phyloP scores from a whole-genome alignment of 2,797 vertebrate species.

The Anolis apletophallus region DNA sequence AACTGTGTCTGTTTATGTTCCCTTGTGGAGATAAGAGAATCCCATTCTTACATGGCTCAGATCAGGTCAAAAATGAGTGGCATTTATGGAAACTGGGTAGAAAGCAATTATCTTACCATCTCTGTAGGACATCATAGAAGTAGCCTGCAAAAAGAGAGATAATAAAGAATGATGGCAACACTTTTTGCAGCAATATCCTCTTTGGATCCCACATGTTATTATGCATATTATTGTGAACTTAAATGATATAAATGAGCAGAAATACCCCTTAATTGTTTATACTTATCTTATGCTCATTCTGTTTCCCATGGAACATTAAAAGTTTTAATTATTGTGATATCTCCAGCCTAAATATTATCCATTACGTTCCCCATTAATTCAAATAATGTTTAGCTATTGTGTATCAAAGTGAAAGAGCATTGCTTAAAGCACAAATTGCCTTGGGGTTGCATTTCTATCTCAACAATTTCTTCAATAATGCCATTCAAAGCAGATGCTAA shows the following conservation, averaged over 20 bases:
- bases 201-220: background rate
- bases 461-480: too few relatives aligned
- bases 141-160: too few relatives aligned
- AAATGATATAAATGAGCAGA: background rate
- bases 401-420: background rate
- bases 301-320: background rate
- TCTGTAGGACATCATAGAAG: too few relatives aligned
- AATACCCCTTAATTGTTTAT: background rate
- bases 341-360: background rate
- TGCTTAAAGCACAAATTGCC: background rate
- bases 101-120: too few relatives aligned
- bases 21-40: too few relatives aligned
- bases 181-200: background rate
- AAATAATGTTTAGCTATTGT: background rate
- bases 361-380: background rate
- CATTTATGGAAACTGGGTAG: too few relatives aligned
- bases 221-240: background rate
- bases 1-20: too few relatives aligned
- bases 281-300: background rate
- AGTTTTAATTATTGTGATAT: background rate
- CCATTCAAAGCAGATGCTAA: too few relatives aligned
- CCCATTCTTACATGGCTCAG: too few relatives aligned
- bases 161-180: background rate
- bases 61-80: too few relatives aligned
- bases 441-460: background rate